These are phyloP conservation scores for Prosapia bicincta DNA, from an alignment of 2,888 invertebrate species.

Conservation along the genomic window DNA sequence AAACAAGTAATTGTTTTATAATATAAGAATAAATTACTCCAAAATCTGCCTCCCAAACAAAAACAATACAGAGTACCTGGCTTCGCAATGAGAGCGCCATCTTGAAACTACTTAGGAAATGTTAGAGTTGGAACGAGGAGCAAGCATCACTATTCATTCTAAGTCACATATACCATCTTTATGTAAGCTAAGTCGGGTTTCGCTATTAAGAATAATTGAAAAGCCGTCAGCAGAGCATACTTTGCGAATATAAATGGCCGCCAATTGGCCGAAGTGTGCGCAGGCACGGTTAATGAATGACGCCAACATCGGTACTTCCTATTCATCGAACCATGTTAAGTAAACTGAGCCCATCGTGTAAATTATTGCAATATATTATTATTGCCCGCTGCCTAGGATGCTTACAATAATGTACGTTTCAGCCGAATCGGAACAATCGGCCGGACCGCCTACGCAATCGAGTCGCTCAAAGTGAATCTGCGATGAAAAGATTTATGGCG, in stretches of 20 bases:
- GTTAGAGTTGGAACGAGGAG: not conserved
- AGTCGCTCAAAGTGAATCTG: too few species aligned
- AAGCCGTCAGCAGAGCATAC: not conserved
- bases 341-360: not conserved
- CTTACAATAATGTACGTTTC: not conserved
- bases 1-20: too few species aligned
- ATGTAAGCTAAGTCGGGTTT: not conserved
- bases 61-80: too few species aligned
- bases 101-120: not conserved
- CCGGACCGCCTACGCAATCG: not conserved
- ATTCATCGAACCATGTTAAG: not conserved
- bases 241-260: not conserved
- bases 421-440: not conserved
- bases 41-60: too few species aligned
- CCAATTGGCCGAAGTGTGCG: not conserved
- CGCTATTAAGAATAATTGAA: not conserved
- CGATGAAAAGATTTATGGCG: too few species aligned
- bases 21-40: too few species aligned
- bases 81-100: not conserved
- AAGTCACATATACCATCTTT: not conserved
- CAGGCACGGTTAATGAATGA: not conserved
- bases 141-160: not conserved
- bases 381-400: not conserved
- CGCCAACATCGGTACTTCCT: not conserved
- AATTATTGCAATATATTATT: not conserved